A percentile compares a stretch with the other conserved stretches of the same genome.
phyloP scores from a whole-genome alignment of 2,888 invertebrate genomes.

The Molanna angustata region DNA sequence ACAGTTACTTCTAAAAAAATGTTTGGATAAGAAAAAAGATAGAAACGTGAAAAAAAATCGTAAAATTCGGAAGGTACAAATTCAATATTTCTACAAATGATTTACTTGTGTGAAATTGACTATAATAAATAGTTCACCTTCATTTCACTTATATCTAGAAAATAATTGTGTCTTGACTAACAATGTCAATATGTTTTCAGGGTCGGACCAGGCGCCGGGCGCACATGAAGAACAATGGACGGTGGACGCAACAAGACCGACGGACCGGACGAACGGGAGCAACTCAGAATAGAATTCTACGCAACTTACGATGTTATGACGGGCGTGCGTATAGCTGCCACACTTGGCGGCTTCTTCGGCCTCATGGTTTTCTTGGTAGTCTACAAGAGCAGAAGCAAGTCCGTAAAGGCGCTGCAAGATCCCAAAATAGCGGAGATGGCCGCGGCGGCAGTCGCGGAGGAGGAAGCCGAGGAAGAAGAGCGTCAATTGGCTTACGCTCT shows the following conservation, averaged over 20 bases:
- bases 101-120: no score
- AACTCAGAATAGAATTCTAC: conserved; percentile 78
- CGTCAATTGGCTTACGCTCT: conserved; percentile 71
- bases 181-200: no score
- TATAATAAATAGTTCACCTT: no score
- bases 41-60: no score
- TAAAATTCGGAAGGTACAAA: no score
- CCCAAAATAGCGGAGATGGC: conserved; percentile 77
- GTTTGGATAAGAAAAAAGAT: no score
- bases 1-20: no score
- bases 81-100: no score
- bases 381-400: conserved; percentile 83
- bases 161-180: no score
- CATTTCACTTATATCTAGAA: no score
- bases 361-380: conserved; percentile 88
- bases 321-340: conserved; percentile 87
- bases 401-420: conserved; percentile 71
- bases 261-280: conserved; percentile 55
- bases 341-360: conserved; percentile 87
- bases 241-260: conserved; percentile 27
- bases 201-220: no score
- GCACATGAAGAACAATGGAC: conserved; percentile 23
- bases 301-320: conserved; percentile 93
- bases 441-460: conserved; percentile 70
- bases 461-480: conserved; percentile 68